Evolutionary conservation across 2,888 invertebrate species (phyloP).

Genomic region (Camptogramma bilineatum): DNA sequence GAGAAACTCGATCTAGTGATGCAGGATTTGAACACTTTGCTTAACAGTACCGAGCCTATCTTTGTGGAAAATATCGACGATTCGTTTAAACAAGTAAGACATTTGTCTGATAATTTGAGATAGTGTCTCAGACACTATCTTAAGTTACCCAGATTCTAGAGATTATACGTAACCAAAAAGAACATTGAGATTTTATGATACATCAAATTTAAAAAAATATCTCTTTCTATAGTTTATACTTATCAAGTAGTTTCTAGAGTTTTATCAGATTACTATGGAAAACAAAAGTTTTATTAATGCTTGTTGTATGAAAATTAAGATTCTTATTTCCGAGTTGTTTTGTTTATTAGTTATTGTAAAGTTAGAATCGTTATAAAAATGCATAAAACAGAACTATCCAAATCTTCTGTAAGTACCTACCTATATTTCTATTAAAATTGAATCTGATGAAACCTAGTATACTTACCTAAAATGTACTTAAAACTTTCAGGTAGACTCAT

Average conservation of each 20-base stretch:
- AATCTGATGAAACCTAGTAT: neutral
- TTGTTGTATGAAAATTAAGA: no score
- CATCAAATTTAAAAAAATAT: neutral
- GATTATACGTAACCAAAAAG: no score
- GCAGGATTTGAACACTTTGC: constrained; percentile 58
- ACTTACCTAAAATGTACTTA: neutral
- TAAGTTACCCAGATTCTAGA: neutral
- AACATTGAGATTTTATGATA: neutral
- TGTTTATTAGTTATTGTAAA: no score
- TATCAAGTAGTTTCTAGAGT: no score
- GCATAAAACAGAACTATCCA: no score
- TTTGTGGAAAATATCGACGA: constrained; percentile 56
- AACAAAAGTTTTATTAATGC: no score
- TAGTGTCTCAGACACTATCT: neutral
- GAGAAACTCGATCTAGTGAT: constrained; percentile 69
- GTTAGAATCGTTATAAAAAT: no score
- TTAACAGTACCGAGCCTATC: constrained; percentile 56
- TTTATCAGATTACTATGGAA: no score
- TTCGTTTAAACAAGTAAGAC: constrained; percentile 63
- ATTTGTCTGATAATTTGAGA: neutral
- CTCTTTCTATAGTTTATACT: no score
- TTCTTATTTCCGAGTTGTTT: no score
- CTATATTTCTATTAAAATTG: no score
- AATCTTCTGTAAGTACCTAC: no score
- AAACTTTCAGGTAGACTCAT: constrained; percentile 64